Conservation (phyloP, 2,113 vertebrate species). For the Cygnus buccinator region DNA sequence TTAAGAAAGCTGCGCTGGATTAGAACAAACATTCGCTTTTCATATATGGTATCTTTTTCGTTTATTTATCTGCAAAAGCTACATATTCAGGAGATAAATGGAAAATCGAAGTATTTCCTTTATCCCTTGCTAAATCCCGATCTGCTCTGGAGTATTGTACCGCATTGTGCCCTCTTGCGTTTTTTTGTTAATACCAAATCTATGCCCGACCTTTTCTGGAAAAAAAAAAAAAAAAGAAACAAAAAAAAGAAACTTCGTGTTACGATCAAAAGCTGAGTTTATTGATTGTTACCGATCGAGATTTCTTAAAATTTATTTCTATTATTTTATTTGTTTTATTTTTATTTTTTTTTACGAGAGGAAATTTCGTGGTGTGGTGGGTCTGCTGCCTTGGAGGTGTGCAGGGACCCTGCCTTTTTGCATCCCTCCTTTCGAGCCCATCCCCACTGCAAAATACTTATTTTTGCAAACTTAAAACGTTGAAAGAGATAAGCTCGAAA, state of each 20-base stretch:
- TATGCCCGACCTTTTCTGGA: conserved; percentile 1
- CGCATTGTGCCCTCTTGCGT: conserved; percentile 72
- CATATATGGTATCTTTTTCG: background rate
- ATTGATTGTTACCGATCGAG: conserved; percentile 7
- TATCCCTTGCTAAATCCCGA: background rate
- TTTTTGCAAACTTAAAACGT: background rate
- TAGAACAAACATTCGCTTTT: background rate
- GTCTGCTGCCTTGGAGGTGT: background rate
- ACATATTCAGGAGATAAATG: background rate
- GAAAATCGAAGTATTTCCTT: conserved; percentile 26
- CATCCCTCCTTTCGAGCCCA: background rate
- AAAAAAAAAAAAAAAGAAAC: background rate
- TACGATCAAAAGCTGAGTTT: background rate
- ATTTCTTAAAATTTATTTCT: background rate
- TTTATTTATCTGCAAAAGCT: background rate
- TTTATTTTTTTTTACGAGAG: background rate
- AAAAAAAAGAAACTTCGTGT: background rate
- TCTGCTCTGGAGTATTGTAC: background rate
- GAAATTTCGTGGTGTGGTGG: background rate
- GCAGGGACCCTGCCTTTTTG: background rate
- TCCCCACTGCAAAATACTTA: background rate
- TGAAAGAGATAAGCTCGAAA: fast-evolving
- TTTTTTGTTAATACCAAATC: conserved; percentile 39
- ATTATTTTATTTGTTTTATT: too few relatives aligned
- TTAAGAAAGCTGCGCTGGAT: background rate